A percentile compares a stretch with the other conserved stretches of the same genome.
phyloP scores from a whole-genome alignment of 2,888 invertebrate species.

The Nysson spinosus region DNA sequence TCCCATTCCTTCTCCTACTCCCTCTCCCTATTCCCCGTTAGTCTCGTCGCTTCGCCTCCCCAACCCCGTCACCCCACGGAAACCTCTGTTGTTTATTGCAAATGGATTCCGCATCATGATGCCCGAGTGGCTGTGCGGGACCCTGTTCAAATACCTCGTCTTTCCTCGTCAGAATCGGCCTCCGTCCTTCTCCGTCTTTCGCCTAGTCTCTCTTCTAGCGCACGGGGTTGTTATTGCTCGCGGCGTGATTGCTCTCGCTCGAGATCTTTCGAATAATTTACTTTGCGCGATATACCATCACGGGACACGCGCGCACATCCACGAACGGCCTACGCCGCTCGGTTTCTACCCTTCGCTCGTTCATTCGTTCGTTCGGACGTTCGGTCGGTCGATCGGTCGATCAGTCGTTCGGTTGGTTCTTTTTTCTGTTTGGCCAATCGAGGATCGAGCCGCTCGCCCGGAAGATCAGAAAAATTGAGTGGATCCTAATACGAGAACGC shows the following conservation, averaged over 20 bases:
- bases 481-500: constrained; percentile 73
- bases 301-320: constrained; percentile 33
- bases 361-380: constrained; percentile 43
- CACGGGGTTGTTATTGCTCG: constrained; percentile 68
- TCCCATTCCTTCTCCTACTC: constrained; percentile 26
- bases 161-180: constrained; percentile 63
- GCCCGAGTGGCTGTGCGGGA: constrained; percentile 68
- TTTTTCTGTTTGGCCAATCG: constrained; percentile 55
- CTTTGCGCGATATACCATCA: constrained; percentile 64
- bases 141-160: constrained; percentile 72
- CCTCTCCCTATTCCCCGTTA: too few species aligned
- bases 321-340: not conserved
- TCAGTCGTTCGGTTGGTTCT: constrained; percentile 60
- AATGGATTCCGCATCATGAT: constrained; percentile 76
- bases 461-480: constrained; percentile 75
- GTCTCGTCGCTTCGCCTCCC: constrained; percentile 15
- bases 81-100: constrained; percentile 78
- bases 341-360: not conserved
- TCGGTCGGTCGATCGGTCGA: constrained; percentile 61
- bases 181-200: constrained; percentile 25
- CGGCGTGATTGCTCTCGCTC: constrained; percentile 68
- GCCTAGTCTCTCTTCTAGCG: constrained; percentile 24
- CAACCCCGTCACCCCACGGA: constrained; percentile 57
- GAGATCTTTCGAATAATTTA: constrained; percentile 73
- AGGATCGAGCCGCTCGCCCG: constrained; percentile 67